phyloP scores from a whole-genome alignment of 1,140 invertebrate species.

The Penaeus indicus region DNA sequence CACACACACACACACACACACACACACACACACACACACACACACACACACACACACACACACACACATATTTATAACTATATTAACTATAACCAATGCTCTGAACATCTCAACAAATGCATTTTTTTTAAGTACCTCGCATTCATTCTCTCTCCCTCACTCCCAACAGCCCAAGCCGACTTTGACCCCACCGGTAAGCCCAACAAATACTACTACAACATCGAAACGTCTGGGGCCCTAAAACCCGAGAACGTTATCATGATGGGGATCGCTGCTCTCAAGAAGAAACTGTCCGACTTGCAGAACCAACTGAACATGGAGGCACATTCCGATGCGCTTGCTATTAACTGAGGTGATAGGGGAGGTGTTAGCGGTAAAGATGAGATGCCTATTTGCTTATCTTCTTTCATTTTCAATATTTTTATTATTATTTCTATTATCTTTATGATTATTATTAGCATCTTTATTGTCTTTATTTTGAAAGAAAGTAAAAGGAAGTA shows the following conservation, averaged over 20 bases:
- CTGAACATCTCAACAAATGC: not conserved
- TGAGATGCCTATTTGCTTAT: too few relatives aligned
- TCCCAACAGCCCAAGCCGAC: constrained; percentile 57
- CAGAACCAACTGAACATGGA: constrained; percentile 87
- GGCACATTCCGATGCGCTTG: constrained; percentile 58
- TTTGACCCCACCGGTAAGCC: constrained; percentile 70
- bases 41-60: not conserved
- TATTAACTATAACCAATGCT: not conserved
- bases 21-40: too few relatives aligned
- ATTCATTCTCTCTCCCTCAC: not conserved
- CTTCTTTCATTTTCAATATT: too few relatives aligned
- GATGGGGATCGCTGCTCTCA: constrained; percentile 93
- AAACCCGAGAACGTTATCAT: constrained; percentile 98
- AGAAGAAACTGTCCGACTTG: constrained; percentile 95
- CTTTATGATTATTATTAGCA: too few relatives aligned
- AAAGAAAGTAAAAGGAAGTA: too few relatives aligned
- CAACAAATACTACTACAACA: constrained; percentile 97
- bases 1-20: not conserved
- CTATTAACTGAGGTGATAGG: constrained; percentile 51
- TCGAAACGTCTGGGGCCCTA: constrained; percentile 93
- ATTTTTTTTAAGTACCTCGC: not conserved
- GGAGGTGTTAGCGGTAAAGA: too few relatives aligned
- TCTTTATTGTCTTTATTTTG: too few relatives aligned
- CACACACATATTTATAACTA: not conserved
- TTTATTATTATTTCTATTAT: too few relatives aligned